Evolutionary conservation across 1,140 invertebrate genomes (phyloP).

Genomic region (Ganaspis sp.): DNA sequence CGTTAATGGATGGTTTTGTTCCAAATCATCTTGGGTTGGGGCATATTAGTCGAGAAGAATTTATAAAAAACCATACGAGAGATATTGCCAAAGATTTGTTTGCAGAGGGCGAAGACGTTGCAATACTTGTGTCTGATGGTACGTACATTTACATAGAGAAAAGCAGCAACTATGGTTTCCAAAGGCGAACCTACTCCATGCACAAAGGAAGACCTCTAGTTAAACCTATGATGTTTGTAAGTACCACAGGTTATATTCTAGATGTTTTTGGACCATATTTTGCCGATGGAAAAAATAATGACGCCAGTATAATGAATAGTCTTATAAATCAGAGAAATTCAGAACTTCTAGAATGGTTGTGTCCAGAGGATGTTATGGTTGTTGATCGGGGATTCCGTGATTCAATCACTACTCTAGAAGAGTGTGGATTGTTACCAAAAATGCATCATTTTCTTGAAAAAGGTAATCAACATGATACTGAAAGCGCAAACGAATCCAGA

Average conservation of each 20-base stretch:
- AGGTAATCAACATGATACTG: background rate
- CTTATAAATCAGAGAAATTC: background rate
- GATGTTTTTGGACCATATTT: conserved; percentile 21
- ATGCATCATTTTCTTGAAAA: conserved; percentile 28
- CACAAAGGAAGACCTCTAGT: conserved; percentile 26
- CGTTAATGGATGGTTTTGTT: too few relatives aligned
- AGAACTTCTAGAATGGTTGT: background rate
- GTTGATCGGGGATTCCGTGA: conserved; percentile 25
- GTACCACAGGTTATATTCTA: conserved; percentile 21
- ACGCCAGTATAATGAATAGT: conserved; percentile 23
- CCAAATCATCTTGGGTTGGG: too few relatives aligned
- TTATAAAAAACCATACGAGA: background rate
- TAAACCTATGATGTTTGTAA: conserved; percentile 29
- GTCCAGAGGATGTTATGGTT: background rate
- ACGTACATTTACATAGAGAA: conserved; percentile 26
- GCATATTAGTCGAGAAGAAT: background rate
- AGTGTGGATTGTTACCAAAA: conserved; percentile 1
- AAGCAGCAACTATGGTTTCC: conserved; percentile 20
- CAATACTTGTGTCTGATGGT: conserved; percentile 9
- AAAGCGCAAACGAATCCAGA: background rate
- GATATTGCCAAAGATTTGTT: background rate
- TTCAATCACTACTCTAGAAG: background rate
- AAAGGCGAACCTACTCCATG: conserved; percentile 1
- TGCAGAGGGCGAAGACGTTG: conserved; percentile 19
- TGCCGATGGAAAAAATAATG: conserved; percentile 34